phyloP scores from a whole-genome alignment of 1,140 invertebrate species.

The Drosophila arawakana region DNA sequence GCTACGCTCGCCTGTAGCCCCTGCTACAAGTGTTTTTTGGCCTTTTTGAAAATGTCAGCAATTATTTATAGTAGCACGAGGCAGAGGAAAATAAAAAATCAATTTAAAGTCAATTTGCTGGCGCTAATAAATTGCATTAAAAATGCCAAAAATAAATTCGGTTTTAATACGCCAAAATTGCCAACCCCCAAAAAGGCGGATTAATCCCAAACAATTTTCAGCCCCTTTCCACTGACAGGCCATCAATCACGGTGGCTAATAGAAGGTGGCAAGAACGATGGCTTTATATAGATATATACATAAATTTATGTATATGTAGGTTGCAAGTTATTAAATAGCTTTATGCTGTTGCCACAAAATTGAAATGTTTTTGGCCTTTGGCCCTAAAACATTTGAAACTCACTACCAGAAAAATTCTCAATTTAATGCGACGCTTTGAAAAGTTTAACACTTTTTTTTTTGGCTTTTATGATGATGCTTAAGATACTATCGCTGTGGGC shows the following conservation, averaged over 20 bases:
- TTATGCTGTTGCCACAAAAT: conserved; percentile 16
- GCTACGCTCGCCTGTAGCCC: too few relatives aligned
- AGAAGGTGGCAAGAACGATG: not conserved
- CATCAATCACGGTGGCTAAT: conserved; percentile 21
- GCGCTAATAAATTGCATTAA: conserved; percentile 80
- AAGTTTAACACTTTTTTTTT: not conserved
- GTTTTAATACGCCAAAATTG: conserved; percentile 44
- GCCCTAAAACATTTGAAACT: not conserved
- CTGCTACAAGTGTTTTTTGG: too few relatives aligned
- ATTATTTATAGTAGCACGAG: conserved; percentile 5
- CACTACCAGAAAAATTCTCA: conserved; percentile 13
- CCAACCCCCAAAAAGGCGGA: conserved; percentile 2
- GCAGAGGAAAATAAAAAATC: conserved; percentile 43
- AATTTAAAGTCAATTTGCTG: conserved; percentile 75
- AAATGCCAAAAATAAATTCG: conserved; percentile 66
- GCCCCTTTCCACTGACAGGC: conserved; percentile 4
- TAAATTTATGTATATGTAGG: not conserved
- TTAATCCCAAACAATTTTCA: too few relatives aligned
- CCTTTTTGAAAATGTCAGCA: conserved; percentile 34
- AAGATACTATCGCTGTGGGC: conserved; percentile 24
- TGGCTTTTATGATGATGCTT: too few relatives aligned
- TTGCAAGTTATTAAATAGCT: conserved; percentile 24
- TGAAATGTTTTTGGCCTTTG: conserved; percentile 35
- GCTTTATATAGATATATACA: not conserved
- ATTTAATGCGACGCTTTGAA: conserved; percentile 12